A percentile compares a stretch with the other conserved stretches of the same genome.
Evolutionary conservation across 2,113 vertebrate species (phyloP).

Genomic region (Platanista minor): DNA sequence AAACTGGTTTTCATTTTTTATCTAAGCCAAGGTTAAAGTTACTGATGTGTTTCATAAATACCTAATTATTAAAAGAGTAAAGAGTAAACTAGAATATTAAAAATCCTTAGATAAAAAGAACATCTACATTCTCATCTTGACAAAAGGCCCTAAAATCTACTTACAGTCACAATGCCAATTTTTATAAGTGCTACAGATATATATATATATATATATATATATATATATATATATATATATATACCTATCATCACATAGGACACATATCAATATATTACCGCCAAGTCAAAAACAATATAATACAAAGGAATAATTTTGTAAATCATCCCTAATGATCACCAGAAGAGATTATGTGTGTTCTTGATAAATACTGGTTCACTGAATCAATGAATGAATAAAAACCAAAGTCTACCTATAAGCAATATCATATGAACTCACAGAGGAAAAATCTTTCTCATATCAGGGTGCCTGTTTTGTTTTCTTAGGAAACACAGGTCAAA

Average conservation of each 20-base stretch:
- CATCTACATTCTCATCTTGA: background rate
- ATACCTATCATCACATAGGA: background rate
- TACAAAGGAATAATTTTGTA: background rate
- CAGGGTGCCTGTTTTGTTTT: background rate
- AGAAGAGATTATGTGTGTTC: background rate
- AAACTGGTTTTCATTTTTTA: constrained; percentile 9
- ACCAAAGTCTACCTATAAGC: background rate
- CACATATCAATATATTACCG: background rate
- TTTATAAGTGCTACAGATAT: background rate
- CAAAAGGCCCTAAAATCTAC: background rate
- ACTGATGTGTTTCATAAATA: background rate
- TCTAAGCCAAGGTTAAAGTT: constrained; percentile 16
- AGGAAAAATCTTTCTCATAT: background rate
- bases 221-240: too few relatives aligned
- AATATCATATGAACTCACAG: constrained; percentile 9
- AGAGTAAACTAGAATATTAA: background rate
- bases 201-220: too few relatives aligned
- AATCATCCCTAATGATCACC: background rate
- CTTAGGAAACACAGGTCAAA: background rate
- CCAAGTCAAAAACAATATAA: background rate
- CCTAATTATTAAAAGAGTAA: constrained; percentile 31
- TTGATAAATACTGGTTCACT: background rate
- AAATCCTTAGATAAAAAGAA: background rate
- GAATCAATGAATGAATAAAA: constrained; percentile 20
- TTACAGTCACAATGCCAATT: background rate